Base-by-base conservation (phyloP, 1,140 invertebrate genomes). In the Tetranychus cinnabarinus region DNA sequence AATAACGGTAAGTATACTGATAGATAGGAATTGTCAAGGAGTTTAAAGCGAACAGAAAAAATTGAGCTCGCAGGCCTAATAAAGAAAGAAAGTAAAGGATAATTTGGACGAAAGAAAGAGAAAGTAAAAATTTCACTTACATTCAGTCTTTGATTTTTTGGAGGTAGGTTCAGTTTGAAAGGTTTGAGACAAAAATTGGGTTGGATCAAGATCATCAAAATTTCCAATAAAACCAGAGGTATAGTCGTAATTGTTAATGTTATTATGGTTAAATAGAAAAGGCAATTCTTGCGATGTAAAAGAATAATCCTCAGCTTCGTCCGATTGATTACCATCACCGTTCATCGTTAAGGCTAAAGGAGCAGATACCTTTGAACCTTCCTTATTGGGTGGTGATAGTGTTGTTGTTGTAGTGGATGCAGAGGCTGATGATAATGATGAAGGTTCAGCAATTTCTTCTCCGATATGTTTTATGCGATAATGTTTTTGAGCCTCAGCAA, bases 401-500 rank as follows among this genome's bases (percentile, higher is more conserved):
- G 39, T 42, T 42, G 39, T 42, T 42, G 39, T 42, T 42, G 39
- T 42, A 42, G 39, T 42, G 39, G 39, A 6, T 6, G 39, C 5
- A 5, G 39, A 42, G 10, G 39, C 5, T 42, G 39, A 42, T 5
- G 39, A 42, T 42, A 42, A 42, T 6, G 39, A 10, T 42, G 39
- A 42, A 6, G 39, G 39, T 42, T 42, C 39, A 42, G 10, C 10
- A 42, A 42, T 42, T 42, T 42, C 39, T 42, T 42, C 50, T n/a
- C 31, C 50, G 50, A 62, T 59, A 48, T 64, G 63, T 48, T 64
- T 61, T 6, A 58, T 15, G 23, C 55, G 63, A 55, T 64, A 64
- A 50, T 64, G 63, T 61, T 39, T 48, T 47, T 64, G 63, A 13
- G 59, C 59, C 10, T 64, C 55, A 46, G 57, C 60, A 12, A 64